Evolutionary conservation across 2,113 vertebrate genomes (phyloP).

Genomic region (Argyrosomus japonicus): DNA sequence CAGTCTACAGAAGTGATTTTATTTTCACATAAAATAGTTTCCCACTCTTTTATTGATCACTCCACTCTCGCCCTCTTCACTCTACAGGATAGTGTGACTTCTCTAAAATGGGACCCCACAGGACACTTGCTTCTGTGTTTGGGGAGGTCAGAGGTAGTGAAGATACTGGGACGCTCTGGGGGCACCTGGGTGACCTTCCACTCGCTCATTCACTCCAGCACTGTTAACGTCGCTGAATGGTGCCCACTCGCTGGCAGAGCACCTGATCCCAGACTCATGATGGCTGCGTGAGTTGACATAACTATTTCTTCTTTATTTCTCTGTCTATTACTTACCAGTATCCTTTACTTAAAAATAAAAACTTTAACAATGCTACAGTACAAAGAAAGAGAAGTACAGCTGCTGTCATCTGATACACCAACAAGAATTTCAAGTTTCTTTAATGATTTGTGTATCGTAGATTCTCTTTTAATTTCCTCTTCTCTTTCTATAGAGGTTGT

Average conservation of each 20-base stretch:
- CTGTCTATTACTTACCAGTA: neutral
- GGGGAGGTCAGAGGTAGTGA: constrained; percentile 83
- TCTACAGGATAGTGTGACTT: constrained; percentile 80
- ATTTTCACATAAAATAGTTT: no score
- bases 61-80: neutral
- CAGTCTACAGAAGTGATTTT: neutral
- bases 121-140: constrained; percentile 84
- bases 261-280: constrained; percentile 82
- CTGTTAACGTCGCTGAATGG: constrained; percentile 82
- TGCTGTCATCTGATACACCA: neutral
- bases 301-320: neutral
- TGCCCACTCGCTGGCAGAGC: constrained; percentile 82
- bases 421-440: neutral
- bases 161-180: constrained; percentile 80
- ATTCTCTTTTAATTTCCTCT: neutral
- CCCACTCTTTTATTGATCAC: neutral
- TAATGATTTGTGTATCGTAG: neutral
- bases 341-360: no score
- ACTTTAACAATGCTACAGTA: neutral
- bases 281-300: constrained; percentile 82
- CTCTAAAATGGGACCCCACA: constrained; percentile 86
- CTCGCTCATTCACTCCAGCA: constrained; percentile 81
- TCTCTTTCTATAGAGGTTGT: constrained; percentile 79
- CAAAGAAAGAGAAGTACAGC: neutral
- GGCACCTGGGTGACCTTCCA: constrained; percentile 82